Evolutionary conservation across 2,113 vertebrate genomes (phyloP), one percentile per base, ranked within the genome.

Genomic region (Tetrax tetrax): DNA sequence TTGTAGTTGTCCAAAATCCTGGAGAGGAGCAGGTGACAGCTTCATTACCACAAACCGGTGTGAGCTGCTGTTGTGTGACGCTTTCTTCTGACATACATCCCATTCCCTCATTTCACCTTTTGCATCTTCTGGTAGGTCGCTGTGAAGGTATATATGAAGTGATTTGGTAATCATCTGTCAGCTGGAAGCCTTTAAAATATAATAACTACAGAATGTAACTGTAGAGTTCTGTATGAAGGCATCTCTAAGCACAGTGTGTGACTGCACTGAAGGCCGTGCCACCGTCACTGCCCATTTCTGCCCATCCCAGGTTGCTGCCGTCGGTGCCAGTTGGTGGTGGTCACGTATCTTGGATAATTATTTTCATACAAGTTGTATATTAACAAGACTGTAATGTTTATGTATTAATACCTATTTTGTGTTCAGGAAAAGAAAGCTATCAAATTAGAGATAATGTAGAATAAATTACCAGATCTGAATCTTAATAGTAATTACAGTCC

Each of bases 291-390:
- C 8, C 54, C 24, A 1, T 35, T 51, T 33, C 56, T 35, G 63
- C 54, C 38, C 48, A 4, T 12, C n/a, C 13, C 0, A 0, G 15
- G 23, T 21, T 4, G 14, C 10, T 6, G 37, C 4, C 4, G 12
- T 23, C 2, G 2, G 28, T 48, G 57, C 38, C 28, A 4, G 21
- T 12, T 19, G 20, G 28, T 23, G n/a, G 5, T 31, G 25, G 3
- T 68, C 31, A 7, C 2, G 1, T 9, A 9, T 31, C 57, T 63
- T 23, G 25, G n/a, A 61, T 21, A 25, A 3, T 27, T 50, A 5
- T 56, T 57, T 54, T 31, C 38, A 14, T 35, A 3, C 14, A n/a
- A 53, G 17, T 41, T 35, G 27, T 35, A 68, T 33, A 61, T 48
- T 35, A 75, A 25, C 31, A 24, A 10, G 16, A 18, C 35, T 18